Conservation (phyloP, 92 coral and sea anemone genomes). For the Parazoanthus swiftii region DNA sequence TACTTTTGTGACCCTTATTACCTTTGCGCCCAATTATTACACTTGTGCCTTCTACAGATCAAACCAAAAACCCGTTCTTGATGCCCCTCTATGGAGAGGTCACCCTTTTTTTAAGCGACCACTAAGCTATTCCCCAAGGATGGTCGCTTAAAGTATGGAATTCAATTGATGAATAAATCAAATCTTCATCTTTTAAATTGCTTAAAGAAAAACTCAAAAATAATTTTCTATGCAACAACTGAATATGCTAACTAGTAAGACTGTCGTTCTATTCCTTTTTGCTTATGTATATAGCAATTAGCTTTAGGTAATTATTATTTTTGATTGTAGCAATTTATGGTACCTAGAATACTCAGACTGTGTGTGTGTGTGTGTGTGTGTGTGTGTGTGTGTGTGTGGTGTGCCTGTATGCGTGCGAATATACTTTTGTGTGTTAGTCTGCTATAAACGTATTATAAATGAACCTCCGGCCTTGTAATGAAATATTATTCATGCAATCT, state of each 20-base stretch:
- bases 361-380: too few species aligned
- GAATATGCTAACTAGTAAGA: not conserved
- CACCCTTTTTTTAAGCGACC: too few species aligned
- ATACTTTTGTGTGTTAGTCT: conserved; percentile 19
- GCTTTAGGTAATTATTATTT: not conserved
- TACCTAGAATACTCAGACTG: conserved; percentile 23
- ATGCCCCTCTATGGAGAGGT: too few species aligned
- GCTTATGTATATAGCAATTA: conserved; percentile 4
- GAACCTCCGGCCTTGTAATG: conserved; percentile 17
- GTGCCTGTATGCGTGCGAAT: conserved; percentile 4
- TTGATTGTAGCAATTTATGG: not conserved
- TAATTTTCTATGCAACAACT: conserved; percentile 7
- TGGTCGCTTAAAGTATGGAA: not conserved
- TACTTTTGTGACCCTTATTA: too few species aligned
- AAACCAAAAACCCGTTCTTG: too few species aligned
- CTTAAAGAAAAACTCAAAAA: conserved; percentile 20
- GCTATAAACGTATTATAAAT: not conserved
- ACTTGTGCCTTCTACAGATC: too few species aligned
- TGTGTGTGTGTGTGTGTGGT: not conserved
- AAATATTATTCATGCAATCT: not conserved
- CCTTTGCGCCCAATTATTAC: too few species aligned
- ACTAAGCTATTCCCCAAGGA: too few species aligned
- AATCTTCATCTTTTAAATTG: conserved; percentile 9
- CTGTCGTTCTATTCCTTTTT: not conserved
- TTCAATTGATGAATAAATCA: not conserved